Evolutionary conservation across 2,888 invertebrate genomes (phyloP).

Genomic region (Leptura quadrifasciata): DNA sequence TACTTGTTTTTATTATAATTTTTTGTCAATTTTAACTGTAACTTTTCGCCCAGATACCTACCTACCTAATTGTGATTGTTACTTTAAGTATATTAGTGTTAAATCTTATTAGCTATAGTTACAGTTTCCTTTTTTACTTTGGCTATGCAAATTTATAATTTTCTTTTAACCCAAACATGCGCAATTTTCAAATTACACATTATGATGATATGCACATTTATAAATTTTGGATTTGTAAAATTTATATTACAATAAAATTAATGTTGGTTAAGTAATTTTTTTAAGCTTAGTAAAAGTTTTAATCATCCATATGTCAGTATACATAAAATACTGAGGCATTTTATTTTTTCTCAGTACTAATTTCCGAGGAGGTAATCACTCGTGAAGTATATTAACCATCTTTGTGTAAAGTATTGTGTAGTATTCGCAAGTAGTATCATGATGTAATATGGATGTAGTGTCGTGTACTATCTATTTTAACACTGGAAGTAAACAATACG

Average conservation of each 20-base stretch:
- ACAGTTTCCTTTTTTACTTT: background rate
- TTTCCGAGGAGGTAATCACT: too few relatives aligned
- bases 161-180: background rate
- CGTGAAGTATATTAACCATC: too few relatives aligned
- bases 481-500: too few relatives aligned
- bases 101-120: background rate
- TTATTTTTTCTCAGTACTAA: too few relatives aligned
- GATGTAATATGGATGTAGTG: too few relatives aligned
- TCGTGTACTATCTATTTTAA: too few relatives aligned
- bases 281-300: background rate
- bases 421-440: too few relatives aligned
- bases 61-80: background rate
- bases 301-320: background rate
- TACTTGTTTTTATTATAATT: conserved; percentile 23
- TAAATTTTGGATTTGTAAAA: background rate
- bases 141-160: background rate
- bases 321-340: too few relatives aligned
- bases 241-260: background rate
- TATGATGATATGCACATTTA: conserved; percentile 1
- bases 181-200: background rate
- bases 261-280: background rate
- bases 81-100: background rate
- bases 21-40: conserved; percentile 13
- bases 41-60: background rate
- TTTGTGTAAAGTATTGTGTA: too few relatives aligned